A percentile compares a stretch with the other conserved stretches of the same genome.
phyloP scores from a whole-genome alignment of 2,113 vertebrate species.

The Lasiurus borealis region DNA sequence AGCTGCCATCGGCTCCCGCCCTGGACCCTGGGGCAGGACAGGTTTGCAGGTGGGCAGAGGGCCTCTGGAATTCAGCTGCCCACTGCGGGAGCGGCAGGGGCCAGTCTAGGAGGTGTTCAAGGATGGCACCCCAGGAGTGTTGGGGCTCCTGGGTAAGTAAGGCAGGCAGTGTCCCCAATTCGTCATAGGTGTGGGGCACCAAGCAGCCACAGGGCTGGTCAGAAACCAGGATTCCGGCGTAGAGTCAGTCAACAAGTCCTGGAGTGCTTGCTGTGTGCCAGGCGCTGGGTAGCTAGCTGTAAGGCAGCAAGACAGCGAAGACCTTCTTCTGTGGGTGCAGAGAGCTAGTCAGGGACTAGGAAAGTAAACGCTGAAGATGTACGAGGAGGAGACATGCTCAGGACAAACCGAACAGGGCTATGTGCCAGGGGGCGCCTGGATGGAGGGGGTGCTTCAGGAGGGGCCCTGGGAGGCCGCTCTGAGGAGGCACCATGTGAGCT shows the following conservation, averaged over 20 bases:
- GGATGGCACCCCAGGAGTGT: background rate
- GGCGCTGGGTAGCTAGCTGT: background rate
- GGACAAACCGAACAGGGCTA: background rate
- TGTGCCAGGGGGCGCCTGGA: background rate
- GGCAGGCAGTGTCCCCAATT: background rate
- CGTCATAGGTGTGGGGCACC: background rate
- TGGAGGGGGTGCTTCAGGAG: background rate
- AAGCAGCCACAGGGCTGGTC: background rate
- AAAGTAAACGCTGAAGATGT: background rate
- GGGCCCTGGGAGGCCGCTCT: background rate
- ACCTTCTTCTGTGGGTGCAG: background rate
- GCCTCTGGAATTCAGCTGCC: background rate
- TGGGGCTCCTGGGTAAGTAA: background rate
- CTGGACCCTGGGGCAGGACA: background rate
- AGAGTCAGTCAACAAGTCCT: background rate
- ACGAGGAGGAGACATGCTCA: background rate
- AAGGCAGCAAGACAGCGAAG: background rate
- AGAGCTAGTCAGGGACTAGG: background rate
- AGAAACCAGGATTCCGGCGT: background rate
- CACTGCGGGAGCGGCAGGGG: background rate
- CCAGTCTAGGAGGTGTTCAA: background rate
- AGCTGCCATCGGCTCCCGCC: background rate
- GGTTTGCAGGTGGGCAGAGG: background rate
- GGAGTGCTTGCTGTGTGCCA: background rate
- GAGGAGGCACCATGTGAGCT: background rate